Conservation (phyloP, 2,888 invertebrate species). For the Globia sparganii region DNA sequence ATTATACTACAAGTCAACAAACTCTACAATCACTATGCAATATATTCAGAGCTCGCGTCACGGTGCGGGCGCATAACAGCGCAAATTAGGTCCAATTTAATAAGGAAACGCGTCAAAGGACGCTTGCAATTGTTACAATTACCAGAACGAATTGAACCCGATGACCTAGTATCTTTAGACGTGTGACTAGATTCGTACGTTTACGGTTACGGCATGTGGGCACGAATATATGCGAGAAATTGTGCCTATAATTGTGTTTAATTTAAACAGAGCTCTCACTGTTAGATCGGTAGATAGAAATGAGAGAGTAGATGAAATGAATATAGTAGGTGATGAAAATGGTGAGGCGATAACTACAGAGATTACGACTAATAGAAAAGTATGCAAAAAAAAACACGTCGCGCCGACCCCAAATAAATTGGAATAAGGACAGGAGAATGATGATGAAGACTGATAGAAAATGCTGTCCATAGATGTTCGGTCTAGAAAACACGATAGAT, state of each 20-base stretch:
- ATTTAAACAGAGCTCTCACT: background rate
- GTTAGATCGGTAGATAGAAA: slow-evolving; percentile 14
- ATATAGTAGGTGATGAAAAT: background rate
- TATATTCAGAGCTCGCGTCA: slow-evolving; percentile 46
- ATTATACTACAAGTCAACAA: slow-evolving; percentile 53
- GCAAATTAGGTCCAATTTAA: slow-evolving; percentile 75
- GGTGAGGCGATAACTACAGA: background rate
- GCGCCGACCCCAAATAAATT: background rate
- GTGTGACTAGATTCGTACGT: slow-evolving; percentile 32
- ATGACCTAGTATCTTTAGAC: slow-evolving; percentile 64
- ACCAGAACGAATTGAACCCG: slow-evolving; percentile 75
- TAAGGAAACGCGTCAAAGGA: slow-evolving; percentile 80
- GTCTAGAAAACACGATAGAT: background rate
- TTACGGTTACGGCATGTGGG: slow-evolving; percentile 11
- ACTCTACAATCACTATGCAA: slow-evolving; percentile 57
- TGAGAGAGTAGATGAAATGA: background rate
- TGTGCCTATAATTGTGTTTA: slow-evolving; percentile 17
- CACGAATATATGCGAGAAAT: slow-evolving; percentile 41
- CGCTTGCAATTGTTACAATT: slow-evolving; percentile 85
- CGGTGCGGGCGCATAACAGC: slow-evolving; percentile 48
- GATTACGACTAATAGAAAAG: background rate
- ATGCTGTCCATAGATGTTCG: background rate
- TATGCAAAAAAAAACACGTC: background rate
- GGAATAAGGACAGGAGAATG: background rate
- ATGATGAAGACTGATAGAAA: background rate